Evolutionary conservation across 2,888 invertebrate species (phyloP).

Genomic region (Prostheceraeus crozeri): DNA sequence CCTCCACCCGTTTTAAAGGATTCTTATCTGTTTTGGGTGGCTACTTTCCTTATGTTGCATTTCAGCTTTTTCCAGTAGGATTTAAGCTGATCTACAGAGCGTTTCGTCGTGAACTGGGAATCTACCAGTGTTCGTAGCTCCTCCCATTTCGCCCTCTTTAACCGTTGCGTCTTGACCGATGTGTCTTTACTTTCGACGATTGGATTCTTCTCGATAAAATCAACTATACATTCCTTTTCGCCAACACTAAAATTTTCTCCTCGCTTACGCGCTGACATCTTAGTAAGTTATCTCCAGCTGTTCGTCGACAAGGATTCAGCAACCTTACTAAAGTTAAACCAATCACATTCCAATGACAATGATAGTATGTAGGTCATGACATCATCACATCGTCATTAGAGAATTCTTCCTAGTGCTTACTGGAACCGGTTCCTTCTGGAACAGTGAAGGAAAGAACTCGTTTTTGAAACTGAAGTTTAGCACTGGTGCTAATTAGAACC

Average conservation of each 20-base stretch:
- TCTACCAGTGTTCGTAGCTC: conserved; percentile 1
- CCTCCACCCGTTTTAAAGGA: conserved; percentile 19
- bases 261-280: too few species aligned
- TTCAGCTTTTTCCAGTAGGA: conserved; percentile 6
- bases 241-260: conserved; percentile 21
- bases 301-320: too few species aligned
- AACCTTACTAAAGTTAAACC: too few species aligned
- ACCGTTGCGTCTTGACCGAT: neutral
- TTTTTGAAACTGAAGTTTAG: too few species aligned
- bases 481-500: too few species aligned
- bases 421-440: too few species aligned
- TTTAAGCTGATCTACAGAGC: neutral
- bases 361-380: too few species aligned
- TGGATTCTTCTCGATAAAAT: conserved; percentile 26
- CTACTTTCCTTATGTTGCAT: conserved; percentile 14
- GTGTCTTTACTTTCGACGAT: conserved; percentile 16
- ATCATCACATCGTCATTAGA: too few species aligned
- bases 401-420: too few species aligned
- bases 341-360: too few species aligned
- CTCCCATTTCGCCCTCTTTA: conserved; percentile 13
- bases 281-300: too few species aligned
- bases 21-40: neutral
- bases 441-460: too few species aligned
- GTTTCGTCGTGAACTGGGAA: neutral
- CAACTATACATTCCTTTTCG: conserved; percentile 25